These are phyloP conservation scores for Campylomormyrus tamandua DNA, from an alignment of 2,113 vertebrate genomes.

Conservation along the genomic window DNA sequence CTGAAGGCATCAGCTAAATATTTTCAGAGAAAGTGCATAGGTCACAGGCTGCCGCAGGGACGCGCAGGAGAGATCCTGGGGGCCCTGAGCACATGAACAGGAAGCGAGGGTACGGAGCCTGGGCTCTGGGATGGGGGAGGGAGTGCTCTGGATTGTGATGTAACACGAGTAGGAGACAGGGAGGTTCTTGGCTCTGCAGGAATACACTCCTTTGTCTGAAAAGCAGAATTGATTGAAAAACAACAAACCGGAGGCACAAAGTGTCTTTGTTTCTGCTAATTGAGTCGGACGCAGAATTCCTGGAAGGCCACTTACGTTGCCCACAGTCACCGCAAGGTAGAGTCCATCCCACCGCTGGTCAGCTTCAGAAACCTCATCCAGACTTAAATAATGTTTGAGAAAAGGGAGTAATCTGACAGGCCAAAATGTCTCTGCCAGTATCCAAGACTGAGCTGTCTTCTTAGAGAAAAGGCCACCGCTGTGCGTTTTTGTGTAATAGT, in stretches of 20 bases:
- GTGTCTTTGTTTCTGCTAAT: slow-evolving; percentile 57
- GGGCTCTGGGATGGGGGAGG: slow-evolving; percentile 11
- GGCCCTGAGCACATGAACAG: background rate
- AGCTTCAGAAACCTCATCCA: background rate
- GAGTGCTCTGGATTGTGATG: slow-evolving; percentile 20
- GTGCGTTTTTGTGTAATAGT: background rate
- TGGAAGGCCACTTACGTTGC: background rate
- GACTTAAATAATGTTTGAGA: background rate
- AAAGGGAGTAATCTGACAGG: background rate
- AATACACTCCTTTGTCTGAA: slow-evolving; percentile 24
- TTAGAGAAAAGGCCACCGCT: background rate
- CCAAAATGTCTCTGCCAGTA: background rate
- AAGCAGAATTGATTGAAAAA: slow-evolving; percentile 61
- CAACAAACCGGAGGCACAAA: slow-evolving; percentile 57
- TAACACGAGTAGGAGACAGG: slow-evolving; percentile 41
- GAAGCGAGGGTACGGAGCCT: background rate
- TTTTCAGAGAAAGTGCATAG: background rate
- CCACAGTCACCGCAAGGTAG: background rate
- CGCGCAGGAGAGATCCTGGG: background rate
- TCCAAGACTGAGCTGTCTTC: background rate
- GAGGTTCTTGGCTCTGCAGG: slow-evolving; percentile 38
- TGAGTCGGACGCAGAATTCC: slow-evolving; percentile 26
- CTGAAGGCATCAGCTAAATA: background rate
- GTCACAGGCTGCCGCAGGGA: background rate
- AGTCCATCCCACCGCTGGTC: background rate